Base-by-base conservation (phyloP, 2,797 vertebrate species). In the Microctenopoma stevenorrisi region DNA sequence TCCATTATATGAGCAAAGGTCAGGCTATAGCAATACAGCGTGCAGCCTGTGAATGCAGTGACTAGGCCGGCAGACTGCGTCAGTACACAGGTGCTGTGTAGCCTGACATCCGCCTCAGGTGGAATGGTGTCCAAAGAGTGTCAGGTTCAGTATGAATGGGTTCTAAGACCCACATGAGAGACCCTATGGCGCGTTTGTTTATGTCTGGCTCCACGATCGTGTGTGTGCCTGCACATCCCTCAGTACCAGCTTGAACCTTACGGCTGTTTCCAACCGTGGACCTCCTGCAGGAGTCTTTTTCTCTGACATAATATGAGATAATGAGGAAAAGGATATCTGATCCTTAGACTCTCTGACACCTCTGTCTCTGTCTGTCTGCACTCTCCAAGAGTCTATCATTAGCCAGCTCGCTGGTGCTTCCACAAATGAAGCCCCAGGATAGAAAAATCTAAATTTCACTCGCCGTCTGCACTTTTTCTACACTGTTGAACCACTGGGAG, bases 271-370 rank as follows among this genome's bases (percentile, higher is more conserved):
- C 52, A 35, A 9, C 33, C 40, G 14, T 11, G 1, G 5, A 26
- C 3, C 56, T 26, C 22, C 56, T 40, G 35, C 53, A 51, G 51
- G 51, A 60, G 22, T 42, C 52, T 72, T 74, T 72, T 74, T 49
- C 70, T 60, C 63, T 85, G 83, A 89, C 72, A 79, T 89, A 77
- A 88, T 83, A 58, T 72, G 86, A 87, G 83, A 78, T 89, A 88
- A 88, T 82, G 86, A 89, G 83, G 79, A 50, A 49, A 52, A 61
- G 59, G 70, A 84, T 74, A 84, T 70, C 64, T 85, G 85, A 88
- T 73, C 68, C 78, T 72, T 5, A 78, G 79, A 82, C 66, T 57
- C 44, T 50, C 66, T 85, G 88, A 90, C 85, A 89, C 72, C 49
- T 64, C 74, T 73, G 68, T 33, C 74, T 80, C 60, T 50, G 33